Base-by-base conservation (phyloP, 2,888 invertebrate genomes). In the Cotesia congregata region DNA sequence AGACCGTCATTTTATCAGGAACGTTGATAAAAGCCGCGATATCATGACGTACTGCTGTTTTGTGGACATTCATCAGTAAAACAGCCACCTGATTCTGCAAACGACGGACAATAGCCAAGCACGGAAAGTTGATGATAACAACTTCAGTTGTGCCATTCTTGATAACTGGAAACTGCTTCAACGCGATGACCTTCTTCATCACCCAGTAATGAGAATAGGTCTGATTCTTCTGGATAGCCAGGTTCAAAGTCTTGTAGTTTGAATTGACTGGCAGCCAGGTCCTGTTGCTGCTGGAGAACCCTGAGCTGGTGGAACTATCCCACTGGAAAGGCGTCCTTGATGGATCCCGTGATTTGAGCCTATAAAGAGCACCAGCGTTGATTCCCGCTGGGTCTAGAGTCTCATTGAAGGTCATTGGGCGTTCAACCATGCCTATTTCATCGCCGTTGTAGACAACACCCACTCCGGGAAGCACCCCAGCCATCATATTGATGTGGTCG, bases 361-460 rank as follows among this genome's bases (percentile, higher is more conserved):
- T 88, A 86, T 93, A 94, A 80, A 90, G 83, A 0, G 91, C 91
- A 82, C 93, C 93, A 0, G 92, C 92, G 83, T 92, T 92, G 83
- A 92, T 92, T 1, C 93, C 94, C 6, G 91, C 91, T 0, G 94
- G 93, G 89, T 94, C 95, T 0, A 91, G 87, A 0, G 93, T 94
- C 75, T 94, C 92, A 2, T 91, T 90, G 91, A 92, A 94, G 3
- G 91, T 91, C 12, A 94, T 90, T 84, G 88, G 87, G 0, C 86
- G 86, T 85, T 95, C 93, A 0, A 91, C 91, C 95, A 96, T 94
- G 9, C 94, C 96, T 74, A 97, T 92, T 87, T 97, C 96, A 86
- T 96, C 96, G 0, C 96, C 96, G 83, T 96, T 95, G 89, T 96
- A 94, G 30, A 93, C 90, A 20, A 93, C 88, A 5, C 92, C 90